A percentile compares a stretch with the other conserved stretches of the same genome.
These are phyloP conservation scores for Mamestra configurata DNA, from an alignment of 1,140 invertebrate species.

Conservation along the genomic window DNA sequence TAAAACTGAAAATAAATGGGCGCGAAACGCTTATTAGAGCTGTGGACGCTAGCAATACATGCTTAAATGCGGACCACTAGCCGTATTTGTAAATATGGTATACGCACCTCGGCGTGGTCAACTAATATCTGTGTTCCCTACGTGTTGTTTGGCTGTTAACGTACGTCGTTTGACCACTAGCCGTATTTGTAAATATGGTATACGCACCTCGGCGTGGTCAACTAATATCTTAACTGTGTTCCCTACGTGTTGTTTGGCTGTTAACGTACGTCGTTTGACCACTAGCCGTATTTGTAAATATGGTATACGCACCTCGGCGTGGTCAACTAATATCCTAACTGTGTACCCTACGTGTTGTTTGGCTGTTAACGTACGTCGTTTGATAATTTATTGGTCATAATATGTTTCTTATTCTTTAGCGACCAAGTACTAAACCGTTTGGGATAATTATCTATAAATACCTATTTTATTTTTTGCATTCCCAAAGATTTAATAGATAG, in stretches of 20 bases:
- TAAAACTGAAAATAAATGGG: slow-evolving; percentile 78
- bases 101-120: slow-evolving; percentile 62
- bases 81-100: slow-evolving; percentile 72
- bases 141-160: neutral
- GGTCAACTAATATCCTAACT: neutral
- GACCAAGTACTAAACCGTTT: no score
- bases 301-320: slow-evolving; percentile 64
- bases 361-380: neutral
- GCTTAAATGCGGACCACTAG: slow-evolving; percentile 62
- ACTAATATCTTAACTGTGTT: slow-evolving; percentile 2
- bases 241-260: neutral
- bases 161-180: slow-evolving; percentile 52
- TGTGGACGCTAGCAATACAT: slow-evolving; percentile 62
- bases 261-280: slow-evolving; percentile 36
- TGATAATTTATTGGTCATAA: slow-evolving; percentile 22
- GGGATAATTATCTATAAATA: no score
- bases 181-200: slow-evolving; percentile 72
- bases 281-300: slow-evolving; percentile 73
- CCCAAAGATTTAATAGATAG: no score
- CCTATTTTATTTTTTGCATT: no score
- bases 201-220: slow-evolving; percentile 62
- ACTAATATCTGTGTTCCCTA: neutral
- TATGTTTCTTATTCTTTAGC: neutral
- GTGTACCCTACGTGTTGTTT: neutral
- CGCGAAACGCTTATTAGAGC: slow-evolving; percentile 74